phyloP scores from a whole-genome alignment of 2,797 vertebrate species.

The Anabacerthia variegaticeps region DNA sequence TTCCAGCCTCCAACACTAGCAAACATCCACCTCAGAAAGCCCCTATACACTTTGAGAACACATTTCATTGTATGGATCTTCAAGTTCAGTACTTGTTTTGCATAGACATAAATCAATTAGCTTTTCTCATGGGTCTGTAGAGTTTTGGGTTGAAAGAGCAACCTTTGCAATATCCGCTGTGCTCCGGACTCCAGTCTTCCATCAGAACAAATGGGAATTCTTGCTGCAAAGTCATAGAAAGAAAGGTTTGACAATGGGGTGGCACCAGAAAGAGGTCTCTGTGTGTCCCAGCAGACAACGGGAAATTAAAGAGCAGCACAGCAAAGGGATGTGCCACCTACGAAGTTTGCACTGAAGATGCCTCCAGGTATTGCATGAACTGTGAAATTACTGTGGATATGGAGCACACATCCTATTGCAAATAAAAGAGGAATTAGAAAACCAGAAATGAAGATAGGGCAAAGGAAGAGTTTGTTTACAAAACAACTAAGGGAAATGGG shows the following conservation, averaged over 20 bases:
- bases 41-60: neutral
- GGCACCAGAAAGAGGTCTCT: neutral
- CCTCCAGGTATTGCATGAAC: neutral
- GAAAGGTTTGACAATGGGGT: neutral
- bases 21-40: neutral
- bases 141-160: neutral
- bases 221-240: neutral
- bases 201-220: neutral
- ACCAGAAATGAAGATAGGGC: neutral
- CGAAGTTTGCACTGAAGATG: neutral
- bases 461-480: conserved; percentile 4
- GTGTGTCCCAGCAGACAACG: neutral
- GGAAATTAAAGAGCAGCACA: neutral
- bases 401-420: neutral
- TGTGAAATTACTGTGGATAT: neutral
- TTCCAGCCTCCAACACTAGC: neutral
- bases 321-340: neutral
- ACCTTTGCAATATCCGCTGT: fast-evolving
- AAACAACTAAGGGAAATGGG: neutral
- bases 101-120: neutral
- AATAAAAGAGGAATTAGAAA: neutral
- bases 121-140: neutral
- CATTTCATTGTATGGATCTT: neutral
- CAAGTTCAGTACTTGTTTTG: neutral
- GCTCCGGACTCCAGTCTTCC: neutral